These are phyloP conservation scores for Rhinichthys osculus DNA, from an alignment of 2,797 vertebrate species.

Conservation along the genomic window DNA sequence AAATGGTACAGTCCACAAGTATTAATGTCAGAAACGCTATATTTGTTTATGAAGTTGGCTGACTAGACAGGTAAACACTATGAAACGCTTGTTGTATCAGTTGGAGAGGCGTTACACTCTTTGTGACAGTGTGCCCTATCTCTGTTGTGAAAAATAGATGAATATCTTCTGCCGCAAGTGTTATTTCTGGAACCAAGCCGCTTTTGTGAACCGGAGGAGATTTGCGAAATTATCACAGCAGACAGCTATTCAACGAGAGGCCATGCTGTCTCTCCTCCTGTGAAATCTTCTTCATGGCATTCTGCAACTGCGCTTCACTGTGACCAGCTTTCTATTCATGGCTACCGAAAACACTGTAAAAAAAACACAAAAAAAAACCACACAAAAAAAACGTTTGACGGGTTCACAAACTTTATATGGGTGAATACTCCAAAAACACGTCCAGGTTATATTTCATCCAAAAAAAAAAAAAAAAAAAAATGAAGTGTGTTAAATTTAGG, in stretches of 20 bases:
- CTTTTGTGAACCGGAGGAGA: constrained; percentile 21
- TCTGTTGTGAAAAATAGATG: constrained; percentile 27
- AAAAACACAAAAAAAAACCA: too few species aligned
- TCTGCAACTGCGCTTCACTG: constrained; percentile 5
- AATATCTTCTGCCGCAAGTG: constrained; percentile 29
- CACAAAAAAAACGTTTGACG: not conserved
- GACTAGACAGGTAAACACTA: constrained; percentile 17
- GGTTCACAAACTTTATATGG: not conserved
- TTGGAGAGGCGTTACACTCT: constrained; percentile 2
- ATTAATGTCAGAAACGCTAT: constrained; percentile 34
- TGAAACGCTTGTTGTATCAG: constrained; percentile 8
- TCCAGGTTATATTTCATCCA: not conserved
- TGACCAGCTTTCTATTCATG: constrained; percentile 20
- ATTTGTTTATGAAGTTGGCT: constrained; percentile 5
- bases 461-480: not conserved
- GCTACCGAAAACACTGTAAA: not conserved
- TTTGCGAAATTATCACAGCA: constrained; percentile 42
- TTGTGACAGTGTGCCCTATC: constrained; percentile 30
- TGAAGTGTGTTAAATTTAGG: not conserved
- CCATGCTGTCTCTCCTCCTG: constrained; percentile 16
- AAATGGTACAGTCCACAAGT: constrained; percentile 34
- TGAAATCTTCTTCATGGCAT: constrained; percentile 13
- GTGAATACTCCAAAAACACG: not conserved
- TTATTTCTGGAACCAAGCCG: constrained; percentile 14
- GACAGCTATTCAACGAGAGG: constrained; percentile 37